phyloP scores from a whole-genome alignment of 2,113 vertebrate species.

The Eulemur rufifrons region DNA sequence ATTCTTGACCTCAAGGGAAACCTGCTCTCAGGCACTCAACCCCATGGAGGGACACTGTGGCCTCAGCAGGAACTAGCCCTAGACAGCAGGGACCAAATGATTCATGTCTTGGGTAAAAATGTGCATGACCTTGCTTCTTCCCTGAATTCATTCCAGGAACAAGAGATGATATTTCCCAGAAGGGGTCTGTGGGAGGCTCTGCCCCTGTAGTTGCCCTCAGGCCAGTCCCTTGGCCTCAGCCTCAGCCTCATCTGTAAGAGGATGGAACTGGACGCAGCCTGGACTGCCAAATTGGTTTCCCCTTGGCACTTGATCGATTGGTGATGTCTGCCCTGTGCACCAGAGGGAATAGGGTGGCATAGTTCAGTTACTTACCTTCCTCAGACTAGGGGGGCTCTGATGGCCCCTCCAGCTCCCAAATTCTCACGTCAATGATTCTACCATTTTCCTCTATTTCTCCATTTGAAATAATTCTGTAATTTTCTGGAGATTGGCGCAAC shows the following conservation, averaged over 20 bases:
- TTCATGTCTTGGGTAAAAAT: too few species aligned
- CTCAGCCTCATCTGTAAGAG: neutral
- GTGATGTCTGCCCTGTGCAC: neutral
- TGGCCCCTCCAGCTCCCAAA: neutral
- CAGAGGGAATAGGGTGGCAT: neutral
- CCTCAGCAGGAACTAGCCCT: neutral
- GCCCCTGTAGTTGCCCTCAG: neutral
- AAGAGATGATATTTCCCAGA: neutral
- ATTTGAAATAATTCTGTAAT: neutral
- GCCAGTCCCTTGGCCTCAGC: neutral
- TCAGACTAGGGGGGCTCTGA: neutral
- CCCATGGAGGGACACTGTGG: neutral
- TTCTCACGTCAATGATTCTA: neutral
- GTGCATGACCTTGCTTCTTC: neutral
- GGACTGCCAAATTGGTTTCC: neutral
- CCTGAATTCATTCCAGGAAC: neutral
- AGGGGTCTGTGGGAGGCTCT: neutral
- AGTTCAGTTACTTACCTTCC: too few species aligned
- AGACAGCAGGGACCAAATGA: neutral
- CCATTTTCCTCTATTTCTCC: neutral
- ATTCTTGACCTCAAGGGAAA: neutral
- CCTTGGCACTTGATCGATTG: neutral
- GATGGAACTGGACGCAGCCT: neutral
- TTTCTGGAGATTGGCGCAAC: neutral
- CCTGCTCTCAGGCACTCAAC: neutral